A percentile compares a stretch with the other conserved stretches of the same genome.
Evolutionary conservation across 2,797 vertebrate genomes (phyloP).

Genomic region (Hyperoplus immaculatus): DNA sequence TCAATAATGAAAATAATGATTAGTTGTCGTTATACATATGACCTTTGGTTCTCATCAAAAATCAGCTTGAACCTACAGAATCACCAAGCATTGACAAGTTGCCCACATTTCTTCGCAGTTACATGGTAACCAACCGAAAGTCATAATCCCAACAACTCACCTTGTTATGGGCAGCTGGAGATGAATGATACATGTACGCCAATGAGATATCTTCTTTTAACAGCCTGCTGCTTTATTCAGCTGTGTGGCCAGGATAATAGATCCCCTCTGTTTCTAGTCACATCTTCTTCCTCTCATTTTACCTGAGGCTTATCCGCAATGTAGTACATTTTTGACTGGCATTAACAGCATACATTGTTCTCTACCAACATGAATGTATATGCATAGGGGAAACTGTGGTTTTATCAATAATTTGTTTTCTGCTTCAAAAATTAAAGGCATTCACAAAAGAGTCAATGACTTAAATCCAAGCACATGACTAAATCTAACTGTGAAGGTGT

Average conservation of each 20-base stretch:
- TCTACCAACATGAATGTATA: slow-evolving; percentile 7
- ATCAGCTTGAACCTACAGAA: slow-evolving; percentile 57
- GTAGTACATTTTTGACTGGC: slow-evolving; percentile 68
- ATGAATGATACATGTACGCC: slow-evolving; percentile 71
- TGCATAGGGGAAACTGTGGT: background rate
- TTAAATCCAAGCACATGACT: slow-evolving; percentile 14
- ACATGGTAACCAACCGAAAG: slow-evolving; percentile 68
- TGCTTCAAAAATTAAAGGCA: slow-evolving; percentile 18
- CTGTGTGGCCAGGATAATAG: slow-evolving; percentile 73
- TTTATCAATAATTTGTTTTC: slow-evolving; percentile 12
- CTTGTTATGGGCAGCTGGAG: slow-evolving; percentile 66
- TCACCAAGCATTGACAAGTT: slow-evolving; percentile 57
- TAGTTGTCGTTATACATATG: background rate
- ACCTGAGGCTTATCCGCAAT: slow-evolving; percentile 70
- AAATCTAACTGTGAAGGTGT: slow-evolving; percentile 5
- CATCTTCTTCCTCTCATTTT: slow-evolving; percentile 73
- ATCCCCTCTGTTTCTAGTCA: slow-evolving; percentile 77
- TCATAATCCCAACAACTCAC: slow-evolving; percentile 51
- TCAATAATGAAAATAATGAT: background rate
- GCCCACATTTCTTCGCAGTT: slow-evolving; percentile 66
- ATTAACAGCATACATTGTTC: slow-evolving; percentile 42
- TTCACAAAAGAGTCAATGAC: slow-evolving; percentile 7
- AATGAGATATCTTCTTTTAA: slow-evolving; percentile 72
- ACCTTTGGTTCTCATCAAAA: slow-evolving; percentile 11
- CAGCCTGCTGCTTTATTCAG: slow-evolving; percentile 78